Base-by-base conservation (phyloP, 2,888 invertebrate species). In the Morpho helenor region DNA sequence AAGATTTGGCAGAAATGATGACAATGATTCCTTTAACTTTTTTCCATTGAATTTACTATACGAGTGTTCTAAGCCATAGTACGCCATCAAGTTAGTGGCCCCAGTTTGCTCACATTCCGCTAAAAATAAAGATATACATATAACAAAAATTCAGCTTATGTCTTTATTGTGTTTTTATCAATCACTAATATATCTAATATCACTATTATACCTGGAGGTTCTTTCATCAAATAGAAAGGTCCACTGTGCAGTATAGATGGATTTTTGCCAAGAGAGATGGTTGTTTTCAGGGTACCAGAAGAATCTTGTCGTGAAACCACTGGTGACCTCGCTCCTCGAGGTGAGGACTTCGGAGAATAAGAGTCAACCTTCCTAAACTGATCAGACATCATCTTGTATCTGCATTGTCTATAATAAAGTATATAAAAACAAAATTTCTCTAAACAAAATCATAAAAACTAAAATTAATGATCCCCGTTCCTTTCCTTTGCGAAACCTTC, bases 31-130 rank as follows among this genome's bases (percentile, higher is more conserved):
- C 80, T 98, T 97, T 10, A 97, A 93, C 87, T 98, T 98, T 79
- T 98, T 98, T 55, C 98, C 98, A 91, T 97, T 98, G 89, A 98
- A 98, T 92, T 98, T 99, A 88, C 96, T 98, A 85, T 98, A 98
- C 22, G 98, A 97, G 89, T 99, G 98, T 89, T 99, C 98, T 66
- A 99, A 92, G 68, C 97, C 97, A 94, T 99, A 96, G 92, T 97
- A 95, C 77, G 96, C 95, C 97, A 99, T 98, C 85, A 99, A 94
- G 92, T 99, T 99, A 70, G 96, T 98, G 74, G 98, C 97, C 66
- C 99, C 99, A 64, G 98, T 99, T 71, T 98, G 89, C 87, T 98
- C 97, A 82, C 96, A 96, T 92, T 96, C 96, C 86, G 94, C 97
- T 96, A 81, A 57, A 71, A 70, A 65, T 44, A 51, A n/a, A 40